Conservation (phyloP, 2,888 invertebrate species). For the Drosophila putrida region DNA sequence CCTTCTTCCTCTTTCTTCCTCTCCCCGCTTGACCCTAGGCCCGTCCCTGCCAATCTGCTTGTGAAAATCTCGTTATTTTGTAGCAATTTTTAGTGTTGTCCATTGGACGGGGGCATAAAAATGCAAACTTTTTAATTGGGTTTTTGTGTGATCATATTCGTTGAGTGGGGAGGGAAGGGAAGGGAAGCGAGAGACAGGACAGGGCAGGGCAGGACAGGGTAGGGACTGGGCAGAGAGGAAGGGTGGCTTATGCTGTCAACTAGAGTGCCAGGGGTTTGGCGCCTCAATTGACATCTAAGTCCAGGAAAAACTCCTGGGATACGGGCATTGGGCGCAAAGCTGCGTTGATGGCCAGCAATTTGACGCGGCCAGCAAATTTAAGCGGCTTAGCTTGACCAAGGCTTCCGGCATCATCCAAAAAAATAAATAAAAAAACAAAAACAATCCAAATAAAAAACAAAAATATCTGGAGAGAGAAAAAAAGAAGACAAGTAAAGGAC, state of each 20-base stretch:
- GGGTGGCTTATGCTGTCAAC: conserved; percentile 19
- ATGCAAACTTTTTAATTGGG: conserved; percentile 81
- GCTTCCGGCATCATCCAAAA: conserved; percentile 38
- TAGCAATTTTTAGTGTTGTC: conserved; percentile 59
- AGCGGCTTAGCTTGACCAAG: conserved; percentile 77
- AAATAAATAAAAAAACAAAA: conserved; percentile 13
- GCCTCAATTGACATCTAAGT: conserved; percentile 52
- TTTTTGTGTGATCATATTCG: conserved; percentile 73
- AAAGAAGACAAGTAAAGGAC: conserved; percentile 6
- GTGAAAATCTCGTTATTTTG: conserved; percentile 61
- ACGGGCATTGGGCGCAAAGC: conserved; percentile 46
- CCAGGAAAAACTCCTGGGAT: conserved; percentile 14
- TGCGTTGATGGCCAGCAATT: conserved; percentile 76
- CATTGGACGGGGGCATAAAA: conserved; percentile 67
- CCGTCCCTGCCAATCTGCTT: conserved; percentile 38
- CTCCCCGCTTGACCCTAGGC: background rate
- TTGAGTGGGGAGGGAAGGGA: background rate
- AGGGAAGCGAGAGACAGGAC: background rate
- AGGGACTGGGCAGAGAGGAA: background rate
- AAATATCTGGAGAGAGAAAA: background rate
- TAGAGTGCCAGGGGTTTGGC: conserved; percentile 40
- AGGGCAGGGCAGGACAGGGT: background rate
- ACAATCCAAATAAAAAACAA: conserved; percentile 11
- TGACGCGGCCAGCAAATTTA: conserved; percentile 73
- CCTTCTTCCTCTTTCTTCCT: no score